A percentile compares a stretch with the other conserved stretches of the same genome.
Evolutionary conservation across 2,888 invertebrate species (phyloP).

Genomic region (Marasmarcha lunaedactyla): DNA sequence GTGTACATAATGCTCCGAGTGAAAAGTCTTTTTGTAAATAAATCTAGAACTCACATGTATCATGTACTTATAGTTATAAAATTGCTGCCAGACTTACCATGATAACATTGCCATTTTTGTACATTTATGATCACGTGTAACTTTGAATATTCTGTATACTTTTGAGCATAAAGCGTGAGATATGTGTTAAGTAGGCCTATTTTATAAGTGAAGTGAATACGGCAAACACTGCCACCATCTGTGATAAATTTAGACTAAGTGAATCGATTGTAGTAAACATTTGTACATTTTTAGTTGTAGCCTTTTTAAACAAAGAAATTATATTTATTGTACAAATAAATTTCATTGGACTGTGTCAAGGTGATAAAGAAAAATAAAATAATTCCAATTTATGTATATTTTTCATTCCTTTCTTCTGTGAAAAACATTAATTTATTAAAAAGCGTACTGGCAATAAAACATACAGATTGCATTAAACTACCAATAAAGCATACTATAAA

Average conservation of each 20-base stretch:
- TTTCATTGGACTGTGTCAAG: conserved; percentile 47
- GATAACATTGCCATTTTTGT: conserved; percentile 17
- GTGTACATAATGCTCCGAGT: conserved; percentile 27
- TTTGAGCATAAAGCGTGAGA: not conserved
- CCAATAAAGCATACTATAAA: too few species aligned
- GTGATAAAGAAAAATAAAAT: conserved; percentile 46
- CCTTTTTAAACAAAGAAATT: conserved; percentile 34
- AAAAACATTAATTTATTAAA: not conserved
- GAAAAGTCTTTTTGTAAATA: conserved; percentile 15
- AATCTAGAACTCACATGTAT: not conserved
- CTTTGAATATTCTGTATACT: not conserved
- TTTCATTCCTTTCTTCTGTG: not conserved
- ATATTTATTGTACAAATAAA: conserved; percentile 61
- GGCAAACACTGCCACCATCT: conserved; percentile 42
- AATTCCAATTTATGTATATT: conserved; percentile 13
- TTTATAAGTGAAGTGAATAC: not conserved
- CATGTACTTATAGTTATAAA: conserved; percentile 1
- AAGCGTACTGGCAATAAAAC: too few species aligned
- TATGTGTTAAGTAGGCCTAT: not conserved
- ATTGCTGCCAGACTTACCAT: conserved; percentile 13
- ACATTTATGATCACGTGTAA: not conserved
- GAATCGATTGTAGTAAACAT: conserved; percentile 37
- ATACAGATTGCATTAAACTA: too few species aligned
- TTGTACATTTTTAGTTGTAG: conserved; percentile 52
- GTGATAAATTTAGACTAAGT: conserved; percentile 60